Conservation (phyloP, 2,888 invertebrate species). For the Lucinisca nassula region DNA sequence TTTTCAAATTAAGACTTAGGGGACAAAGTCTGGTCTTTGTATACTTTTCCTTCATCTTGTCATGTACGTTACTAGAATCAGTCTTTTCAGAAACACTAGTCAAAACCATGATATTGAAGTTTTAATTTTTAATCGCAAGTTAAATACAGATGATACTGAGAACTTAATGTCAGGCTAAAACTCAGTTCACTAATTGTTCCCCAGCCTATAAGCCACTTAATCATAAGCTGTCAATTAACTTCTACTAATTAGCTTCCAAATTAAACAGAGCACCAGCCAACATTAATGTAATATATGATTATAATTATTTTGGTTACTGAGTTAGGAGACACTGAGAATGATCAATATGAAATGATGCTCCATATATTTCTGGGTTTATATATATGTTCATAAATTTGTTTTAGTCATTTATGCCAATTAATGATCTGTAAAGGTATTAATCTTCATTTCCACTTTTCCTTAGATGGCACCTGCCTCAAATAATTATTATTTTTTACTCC, state of each 20-base stretch:
- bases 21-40: conserved; percentile 17
- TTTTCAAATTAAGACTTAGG: conserved; percentile 36
- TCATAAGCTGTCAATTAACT: background rate
- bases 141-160: background rate
- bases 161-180: background rate
- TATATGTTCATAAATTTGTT: background rate
- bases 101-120: background rate
- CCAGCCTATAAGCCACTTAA: background rate
- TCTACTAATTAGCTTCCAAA: too few species aligned
- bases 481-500: background rate
- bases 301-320: background rate
- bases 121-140: background rate
- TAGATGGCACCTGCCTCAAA: background rate
- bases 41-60: conserved; percentile 65
- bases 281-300: too few species aligned
- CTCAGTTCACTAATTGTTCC: background rate
- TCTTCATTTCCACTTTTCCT: background rate
- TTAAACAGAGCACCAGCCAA: too few species aligned
- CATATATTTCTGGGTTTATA: background rate
- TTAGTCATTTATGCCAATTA: conserved; percentile 6
- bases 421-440: background rate
- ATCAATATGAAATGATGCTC: background rate
- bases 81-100: background rate
- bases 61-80: background rate
- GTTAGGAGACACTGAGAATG: background rate